phyloP scores from a whole-genome alignment of 2,888 invertebrate species.

The Drosophila fungiperda region DNA sequence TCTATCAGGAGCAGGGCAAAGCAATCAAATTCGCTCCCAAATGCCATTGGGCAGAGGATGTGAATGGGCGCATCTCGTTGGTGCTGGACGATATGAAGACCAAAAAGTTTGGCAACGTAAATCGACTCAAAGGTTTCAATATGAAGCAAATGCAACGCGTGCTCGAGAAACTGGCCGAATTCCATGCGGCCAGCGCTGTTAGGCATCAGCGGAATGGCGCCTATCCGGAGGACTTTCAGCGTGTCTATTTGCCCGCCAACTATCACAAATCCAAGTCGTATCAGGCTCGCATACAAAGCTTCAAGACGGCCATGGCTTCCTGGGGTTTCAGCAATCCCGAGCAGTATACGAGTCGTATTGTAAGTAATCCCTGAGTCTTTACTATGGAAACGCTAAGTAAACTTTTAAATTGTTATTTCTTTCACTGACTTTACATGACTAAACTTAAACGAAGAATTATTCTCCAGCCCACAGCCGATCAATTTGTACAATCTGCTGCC shows the following conservation, averaged over 20 bases:
- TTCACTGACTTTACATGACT: not conserved
- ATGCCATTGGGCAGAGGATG: slow-evolving; percentile 76
- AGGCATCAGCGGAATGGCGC: slow-evolving; percentile 73
- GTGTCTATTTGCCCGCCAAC: slow-evolving; percentile 80
- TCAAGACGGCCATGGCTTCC: slow-evolving; percentile 75
- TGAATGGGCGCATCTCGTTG: slow-evolving; percentile 74
- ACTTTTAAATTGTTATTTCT: not conserved
- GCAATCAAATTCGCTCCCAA: slow-evolving; percentile 78
- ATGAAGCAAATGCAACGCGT: slow-evolving; percentile 81
- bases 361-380: slow-evolving; percentile 46
- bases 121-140: slow-evolving; percentile 82
- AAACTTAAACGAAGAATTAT: not conserved
- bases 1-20: slow-evolving; percentile 74
- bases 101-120: slow-evolving; percentile 79
- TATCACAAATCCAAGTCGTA: slow-evolving; percentile 80
- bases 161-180: slow-evolving; percentile 82
- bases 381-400: too few species aligned
- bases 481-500: slow-evolving; percentile 79
- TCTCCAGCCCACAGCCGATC: slow-evolving; percentile 78
- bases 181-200: slow-evolving; percentile 83
- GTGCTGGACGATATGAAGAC: slow-evolving; percentile 81
- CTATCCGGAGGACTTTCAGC: slow-evolving; percentile 74
- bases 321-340: slow-evolving; percentile 79
- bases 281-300: slow-evolving; percentile 75
- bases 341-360: slow-evolving; percentile 74